Conservation (phyloP, 2,797 vertebrate species). For the Xiphorhynchus erythropygius region DNA sequence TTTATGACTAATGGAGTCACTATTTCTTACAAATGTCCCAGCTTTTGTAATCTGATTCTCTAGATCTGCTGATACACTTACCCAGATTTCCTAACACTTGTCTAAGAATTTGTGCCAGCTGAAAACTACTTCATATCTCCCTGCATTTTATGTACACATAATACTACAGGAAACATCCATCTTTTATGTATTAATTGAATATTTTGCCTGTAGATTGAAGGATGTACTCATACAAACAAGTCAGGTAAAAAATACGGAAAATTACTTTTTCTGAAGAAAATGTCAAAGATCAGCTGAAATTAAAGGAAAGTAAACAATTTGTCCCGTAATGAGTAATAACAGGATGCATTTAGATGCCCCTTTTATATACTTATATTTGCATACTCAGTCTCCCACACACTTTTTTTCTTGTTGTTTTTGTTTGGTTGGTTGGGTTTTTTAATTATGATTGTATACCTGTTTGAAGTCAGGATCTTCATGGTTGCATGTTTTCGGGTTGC, state of each 20-base stretch:
- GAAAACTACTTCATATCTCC: neutral
- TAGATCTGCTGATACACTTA: neutral
- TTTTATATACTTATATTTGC: neutral
- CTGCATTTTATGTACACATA: neutral
- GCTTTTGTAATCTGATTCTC: neutral
- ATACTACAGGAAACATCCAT: neutral
- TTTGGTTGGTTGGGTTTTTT: neutral
- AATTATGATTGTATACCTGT: neutral
- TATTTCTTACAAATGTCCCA: neutral
- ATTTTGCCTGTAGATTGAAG: neutral
- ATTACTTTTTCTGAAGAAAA: neutral
- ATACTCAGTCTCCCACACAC: neutral
- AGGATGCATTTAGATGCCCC: neutral
- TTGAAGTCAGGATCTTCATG: constrained; percentile 14
- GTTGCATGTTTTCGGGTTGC: neutral
- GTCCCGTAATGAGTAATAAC: neutral
- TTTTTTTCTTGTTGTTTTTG: neutral
- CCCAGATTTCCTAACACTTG: neutral
- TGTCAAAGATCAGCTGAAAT: neutral
- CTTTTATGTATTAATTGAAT: neutral
- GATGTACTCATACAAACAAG: neutral
- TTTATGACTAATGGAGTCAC: neutral
- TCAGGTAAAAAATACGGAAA: neutral
- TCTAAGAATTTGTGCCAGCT: neutral
- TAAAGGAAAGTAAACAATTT: neutral